Percentiles rank a stretch among this genome's conserved stretches.
phyloP scores from a whole-genome alignment of 2,113 vertebrate genomes.

The Nycticorax nycticorax region DNA sequence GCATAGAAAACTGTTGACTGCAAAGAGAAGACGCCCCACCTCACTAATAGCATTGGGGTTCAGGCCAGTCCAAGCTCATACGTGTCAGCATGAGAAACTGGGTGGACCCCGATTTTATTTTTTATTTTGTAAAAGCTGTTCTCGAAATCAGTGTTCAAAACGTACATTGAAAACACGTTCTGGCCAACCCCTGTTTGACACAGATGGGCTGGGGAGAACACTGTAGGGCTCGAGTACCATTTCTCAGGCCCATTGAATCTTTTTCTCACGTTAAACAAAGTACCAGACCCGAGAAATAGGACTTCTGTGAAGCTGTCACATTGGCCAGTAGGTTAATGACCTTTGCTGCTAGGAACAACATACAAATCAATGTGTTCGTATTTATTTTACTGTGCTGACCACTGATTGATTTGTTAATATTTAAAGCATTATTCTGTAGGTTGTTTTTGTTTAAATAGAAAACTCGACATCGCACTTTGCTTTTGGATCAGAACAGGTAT shows the following conservation, averaged over 20 bases:
- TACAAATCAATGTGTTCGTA: constrained; percentile 52
- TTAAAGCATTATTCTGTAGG: constrained; percentile 56
- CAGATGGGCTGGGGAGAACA: neutral
- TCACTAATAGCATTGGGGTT: neutral
- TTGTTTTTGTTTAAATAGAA: constrained; percentile 34
- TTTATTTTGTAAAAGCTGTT: neutral
- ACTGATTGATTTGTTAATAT: constrained; percentile 63
- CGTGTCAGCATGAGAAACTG: neutral
- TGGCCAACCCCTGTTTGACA: neutral
- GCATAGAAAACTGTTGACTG: neutral
- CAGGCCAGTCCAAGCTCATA: neutral
- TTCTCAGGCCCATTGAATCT: neutral
- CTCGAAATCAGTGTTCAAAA: neutral
- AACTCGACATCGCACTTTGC: constrained; percentile 14
- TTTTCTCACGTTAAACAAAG: neutral
- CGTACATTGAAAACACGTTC: neutral
- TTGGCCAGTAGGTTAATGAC: constrained; percentile 68
- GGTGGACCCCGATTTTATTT: neutral
- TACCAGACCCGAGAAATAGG: neutral
- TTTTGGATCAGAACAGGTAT: constrained; percentile 42
- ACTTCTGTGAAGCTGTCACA: constrained; percentile 35
- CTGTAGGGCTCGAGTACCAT: neutral
- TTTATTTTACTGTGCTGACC: constrained; percentile 71
- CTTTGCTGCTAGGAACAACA: constrained; percentile 75
- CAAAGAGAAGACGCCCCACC: neutral